These are phyloP conservation scores for Noctua fimbriata DNA, from an alignment of 2,888 invertebrate genomes.

Conservation along the genomic window DNA sequence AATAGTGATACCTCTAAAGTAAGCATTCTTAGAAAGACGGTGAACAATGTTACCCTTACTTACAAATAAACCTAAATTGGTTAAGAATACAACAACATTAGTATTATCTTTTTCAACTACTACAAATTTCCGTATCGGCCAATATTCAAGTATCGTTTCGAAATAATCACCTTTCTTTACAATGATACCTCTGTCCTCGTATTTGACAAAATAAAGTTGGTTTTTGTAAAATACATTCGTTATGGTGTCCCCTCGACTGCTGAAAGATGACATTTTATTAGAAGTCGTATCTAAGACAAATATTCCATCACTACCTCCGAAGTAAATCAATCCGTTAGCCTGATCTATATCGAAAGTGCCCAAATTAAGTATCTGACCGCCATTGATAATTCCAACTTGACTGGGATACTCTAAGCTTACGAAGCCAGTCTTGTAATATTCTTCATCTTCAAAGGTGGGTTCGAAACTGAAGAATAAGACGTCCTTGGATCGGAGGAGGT, in stretches of 20 bases:
- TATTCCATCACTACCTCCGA: slow-evolving; percentile 84
- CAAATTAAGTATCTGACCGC: slow-evolving; percentile 78
- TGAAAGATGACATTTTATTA: slow-evolving; percentile 76
- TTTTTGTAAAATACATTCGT: slow-evolving; percentile 79
- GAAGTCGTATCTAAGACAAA: slow-evolving; percentile 74
- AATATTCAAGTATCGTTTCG: slow-evolving; percentile 73
- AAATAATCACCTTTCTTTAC: slow-evolving; percentile 81
- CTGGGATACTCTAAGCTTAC: slow-evolving; percentile 76
- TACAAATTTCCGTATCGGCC: slow-evolving; percentile 79
- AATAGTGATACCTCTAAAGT: slow-evolving; percentile 81
- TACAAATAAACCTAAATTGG: slow-evolving; percentile 79
- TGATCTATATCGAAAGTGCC: slow-evolving; percentile 85
- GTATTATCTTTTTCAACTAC: slow-evolving; percentile 76
- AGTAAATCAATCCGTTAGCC: slow-evolving; percentile 77
- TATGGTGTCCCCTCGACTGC: slow-evolving; percentile 81
- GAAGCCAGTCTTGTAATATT: slow-evolving; percentile 83
- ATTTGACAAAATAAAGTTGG: slow-evolving; percentile 80
- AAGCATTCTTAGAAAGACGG: slow-evolving; percentile 80
- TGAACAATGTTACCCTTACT: slow-evolving; percentile 72
- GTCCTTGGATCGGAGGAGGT: slow-evolving; percentile 76
- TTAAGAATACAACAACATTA: slow-evolving; percentile 76
- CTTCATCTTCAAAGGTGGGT: slow-evolving; percentile 79
- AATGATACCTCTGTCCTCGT: slow-evolving; percentile 75
- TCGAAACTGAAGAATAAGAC: slow-evolving; percentile 83
- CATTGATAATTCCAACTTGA: slow-evolving; percentile 71